Percentiles rank a stretch among this genome's conserved stretches.
Evolutionary conservation across 2,113 vertebrate genomes (phyloP).

Genomic region (Tyrannus savana): DNA sequence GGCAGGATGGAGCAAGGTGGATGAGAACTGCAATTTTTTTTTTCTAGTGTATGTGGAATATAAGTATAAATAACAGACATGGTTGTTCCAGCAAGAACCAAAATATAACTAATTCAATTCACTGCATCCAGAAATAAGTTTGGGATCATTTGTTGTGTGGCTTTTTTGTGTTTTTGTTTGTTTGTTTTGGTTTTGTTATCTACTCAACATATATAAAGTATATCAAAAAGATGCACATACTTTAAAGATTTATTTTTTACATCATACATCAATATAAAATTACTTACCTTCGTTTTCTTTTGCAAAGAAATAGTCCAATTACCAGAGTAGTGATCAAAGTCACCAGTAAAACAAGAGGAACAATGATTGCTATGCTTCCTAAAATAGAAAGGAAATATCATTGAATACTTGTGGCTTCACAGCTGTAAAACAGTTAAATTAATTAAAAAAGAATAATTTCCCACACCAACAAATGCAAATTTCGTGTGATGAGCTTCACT

Average conservation of each 20-base stretch:
- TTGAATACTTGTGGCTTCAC: neutral
- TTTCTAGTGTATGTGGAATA: neutral
- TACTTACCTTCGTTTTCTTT: conserved; percentile 89
- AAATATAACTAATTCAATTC: rapidly evolving
- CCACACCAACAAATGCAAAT: neutral
- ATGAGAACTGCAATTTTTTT: neutral
- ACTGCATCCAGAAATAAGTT: neutral
- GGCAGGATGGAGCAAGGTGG: neutral
- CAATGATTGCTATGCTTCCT: conserved; percentile 98
- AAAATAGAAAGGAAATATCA: conserved; percentile 33
- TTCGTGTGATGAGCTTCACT: neutral
- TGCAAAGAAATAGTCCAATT: conserved; percentile 92
- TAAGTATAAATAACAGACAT: rapidly evolving
- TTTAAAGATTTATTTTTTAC: neutral
- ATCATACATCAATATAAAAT: neutral
- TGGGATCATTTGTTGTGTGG: neutral
- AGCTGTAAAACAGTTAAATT: neutral
- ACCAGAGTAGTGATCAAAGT: conserved; percentile 92
- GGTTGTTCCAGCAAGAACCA: neutral
- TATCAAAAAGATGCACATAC: neutral
- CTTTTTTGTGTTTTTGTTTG: neutral
- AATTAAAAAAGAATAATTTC: neutral
- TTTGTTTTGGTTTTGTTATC: neutral
- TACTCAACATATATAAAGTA: neutral
- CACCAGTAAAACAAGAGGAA: conserved; percentile 93